Evolutionary conservation across 2,797 vertebrate genomes (phyloP), one percentile per base, ranked within the genome.

Genomic region (Naso thynnoides): DNA sequence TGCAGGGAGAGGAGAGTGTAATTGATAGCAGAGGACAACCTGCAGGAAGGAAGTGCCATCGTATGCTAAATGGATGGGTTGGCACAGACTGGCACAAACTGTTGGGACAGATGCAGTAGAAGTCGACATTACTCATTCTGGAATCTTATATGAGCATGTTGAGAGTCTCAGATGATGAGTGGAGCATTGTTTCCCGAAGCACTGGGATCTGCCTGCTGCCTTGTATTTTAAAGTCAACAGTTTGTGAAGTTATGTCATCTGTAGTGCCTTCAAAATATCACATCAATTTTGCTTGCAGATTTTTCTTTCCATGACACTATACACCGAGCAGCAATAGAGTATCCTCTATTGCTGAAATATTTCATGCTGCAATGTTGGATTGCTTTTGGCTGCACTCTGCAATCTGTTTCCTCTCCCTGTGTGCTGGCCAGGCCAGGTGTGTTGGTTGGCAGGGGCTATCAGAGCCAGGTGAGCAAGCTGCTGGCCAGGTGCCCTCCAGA

Each of bases 401-500:
- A 91, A 87, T 85, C 86, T 84, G 88, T 79, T 90, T 54, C 64
- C 70, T 65, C 68, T 79, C 70, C 69, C 23, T 39, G 56, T 65
- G 74, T 67, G 71, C 68, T 9, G 63, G 76, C 79, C 67, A 59
- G 80, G 66, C 86, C 92, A 93, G 92, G 89, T 92, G 91, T 84
- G 84, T 44, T 58, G 84, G 79, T 78, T 91, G 91, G 89, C 91
- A 90, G 77, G 60, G 81, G 76, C 77, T 24, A 71, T 72, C 72
- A 79, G 65, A 79, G 78, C 88, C 92, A 93, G 90, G 90, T 93
- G 91, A 93, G 86, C 90, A 72, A 85, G 89, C 88, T 91, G 90
- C 90, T 89, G 90, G 85, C 92, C 92, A 90, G 92, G 86, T 91
- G 88, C 89, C 90, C 89, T 89, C 90, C 86, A 89, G 91, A 92